Evolutionary conservation across 2,797 vertebrate genomes (phyloP).

Genomic region (Aplochiton taeniatus): DNA sequence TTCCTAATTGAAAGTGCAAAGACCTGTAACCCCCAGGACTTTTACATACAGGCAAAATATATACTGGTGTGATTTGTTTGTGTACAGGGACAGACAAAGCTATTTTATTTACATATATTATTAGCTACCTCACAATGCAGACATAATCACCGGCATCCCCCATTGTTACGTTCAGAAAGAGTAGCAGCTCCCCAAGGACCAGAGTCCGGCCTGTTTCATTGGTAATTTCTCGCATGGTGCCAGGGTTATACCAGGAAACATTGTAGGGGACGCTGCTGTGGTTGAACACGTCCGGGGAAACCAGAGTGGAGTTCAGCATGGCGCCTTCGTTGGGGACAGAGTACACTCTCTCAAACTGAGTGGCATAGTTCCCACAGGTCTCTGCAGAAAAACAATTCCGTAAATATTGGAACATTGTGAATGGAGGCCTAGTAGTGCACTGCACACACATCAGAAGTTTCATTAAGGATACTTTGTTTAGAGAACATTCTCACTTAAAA

Average conservation of each 20-base stretch:
- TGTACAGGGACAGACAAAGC: too few species aligned
- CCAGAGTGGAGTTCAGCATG: slow-evolving; percentile 63
- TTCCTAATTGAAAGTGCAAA: too few species aligned
- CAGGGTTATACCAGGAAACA: slow-evolving; percentile 62
- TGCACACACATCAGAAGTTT: too few species aligned
- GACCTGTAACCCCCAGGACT: too few species aligned
- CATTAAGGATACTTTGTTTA: too few species aligned
- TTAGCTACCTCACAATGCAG: slow-evolving; percentile 59
- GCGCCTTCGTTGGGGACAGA: slow-evolving; percentile 63
- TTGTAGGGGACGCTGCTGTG: slow-evolving; percentile 39
- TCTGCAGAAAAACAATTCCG: slow-evolving; percentile 45
- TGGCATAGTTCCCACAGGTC: slow-evolving; percentile 47
- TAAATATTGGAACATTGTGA: too few species aligned
- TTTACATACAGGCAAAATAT: neutral
- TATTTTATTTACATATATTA: too few species aligned
- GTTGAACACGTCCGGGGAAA: slow-evolving; percentile 38
- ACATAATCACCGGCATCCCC: slow-evolving; percentile 57
- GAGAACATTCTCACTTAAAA: too few species aligned
- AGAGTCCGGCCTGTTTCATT: slow-evolving; percentile 37
- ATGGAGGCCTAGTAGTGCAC: too few species aligned
- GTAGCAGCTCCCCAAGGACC: slow-evolving; percentile 48
- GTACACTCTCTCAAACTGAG: slow-evolving; percentile 46
- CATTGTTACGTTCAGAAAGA: slow-evolving; percentile 54
- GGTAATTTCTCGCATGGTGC: slow-evolving; percentile 32
- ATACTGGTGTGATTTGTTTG: too few species aligned